These are phyloP conservation scores for Priapulus caudatus DNA, from an alignment of 2,888 invertebrate genomes.

Conservation along the genomic window DNA sequence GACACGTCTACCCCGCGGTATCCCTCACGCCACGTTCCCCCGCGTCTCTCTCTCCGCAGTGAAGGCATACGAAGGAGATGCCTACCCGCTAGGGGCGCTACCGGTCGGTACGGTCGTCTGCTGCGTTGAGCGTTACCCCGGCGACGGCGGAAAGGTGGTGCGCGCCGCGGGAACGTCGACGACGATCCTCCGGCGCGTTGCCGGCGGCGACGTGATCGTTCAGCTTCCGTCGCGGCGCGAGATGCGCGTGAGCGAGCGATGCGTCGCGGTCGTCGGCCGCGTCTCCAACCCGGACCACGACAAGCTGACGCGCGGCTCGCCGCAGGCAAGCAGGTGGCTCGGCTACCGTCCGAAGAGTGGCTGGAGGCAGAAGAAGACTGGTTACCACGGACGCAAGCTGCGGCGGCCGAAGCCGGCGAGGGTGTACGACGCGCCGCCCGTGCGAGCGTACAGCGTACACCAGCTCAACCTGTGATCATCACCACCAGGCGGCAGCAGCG, in stretches of 20 bases:
- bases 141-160: constrained; percentile 53
- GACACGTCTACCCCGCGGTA: too few relatives aligned
- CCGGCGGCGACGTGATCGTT: constrained; percentile 55
- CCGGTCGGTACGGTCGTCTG: constrained; percentile 70
- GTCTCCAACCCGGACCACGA: constrained; percentile 68
- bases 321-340: constrained; percentile 65
- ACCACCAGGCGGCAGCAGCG: too few relatives aligned
- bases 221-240: constrained; percentile 70
- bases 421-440: constrained; percentile 31
- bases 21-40: too few relatives aligned
- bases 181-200: constrained; percentile 56
- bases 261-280: constrained; percentile 85
- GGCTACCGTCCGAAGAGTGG: constrained; percentile 83
- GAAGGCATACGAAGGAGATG: constrained; percentile 78
- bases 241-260: constrained; percentile 59
- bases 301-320: constrained; percentile 56
- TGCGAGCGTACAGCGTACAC: too few relatives aligned
- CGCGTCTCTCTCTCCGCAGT: constrained; percentile 53
- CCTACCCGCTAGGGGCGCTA: constrained; percentile 84
- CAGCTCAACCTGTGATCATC: too few relatives aligned
- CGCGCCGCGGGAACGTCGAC: constrained; percentile 73
- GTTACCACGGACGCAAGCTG: constrained; percentile 74
- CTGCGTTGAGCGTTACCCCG: constrained; percentile 68
- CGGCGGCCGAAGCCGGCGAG: constrained; percentile 48
- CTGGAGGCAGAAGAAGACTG: constrained; percentile 75